Conservation (phyloP, 2,797 vertebrate species). For the Etheostoma perlongum region DNA sequence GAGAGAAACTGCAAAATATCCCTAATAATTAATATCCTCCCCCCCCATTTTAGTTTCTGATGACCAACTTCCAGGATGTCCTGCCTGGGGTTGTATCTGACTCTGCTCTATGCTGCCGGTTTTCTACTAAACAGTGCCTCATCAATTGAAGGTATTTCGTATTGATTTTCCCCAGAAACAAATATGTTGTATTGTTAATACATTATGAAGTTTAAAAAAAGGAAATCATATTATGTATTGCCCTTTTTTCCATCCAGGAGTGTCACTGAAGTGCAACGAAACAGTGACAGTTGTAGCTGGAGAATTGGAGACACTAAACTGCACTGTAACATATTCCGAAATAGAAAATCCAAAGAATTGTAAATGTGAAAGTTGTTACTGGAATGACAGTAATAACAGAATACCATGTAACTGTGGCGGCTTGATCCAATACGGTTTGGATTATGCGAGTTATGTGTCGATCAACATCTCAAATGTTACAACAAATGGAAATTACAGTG, state of each 20-base stretch:
- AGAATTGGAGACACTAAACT: background rate
- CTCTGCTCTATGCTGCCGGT: conserved; percentile 15
- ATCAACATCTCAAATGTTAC: background rate
- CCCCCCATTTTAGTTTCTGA: background rate
- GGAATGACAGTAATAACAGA: accelerated
- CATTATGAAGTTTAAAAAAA: background rate
- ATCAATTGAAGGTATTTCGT: background rate
- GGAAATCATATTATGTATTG: accelerated
- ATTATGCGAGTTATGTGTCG: accelerated
- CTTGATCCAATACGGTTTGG: accelerated
- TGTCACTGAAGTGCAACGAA: background rate
- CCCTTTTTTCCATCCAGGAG: accelerated
- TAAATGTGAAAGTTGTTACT: accelerated
- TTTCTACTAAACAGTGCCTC: background rate
- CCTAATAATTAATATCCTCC: too few species aligned
- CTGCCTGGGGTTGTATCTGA: background rate
- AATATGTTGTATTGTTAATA: background rate
- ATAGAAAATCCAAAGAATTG: accelerated
- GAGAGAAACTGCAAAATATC: too few species aligned
- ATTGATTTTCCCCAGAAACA: background rate
- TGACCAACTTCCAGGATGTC: conserved; percentile 26
- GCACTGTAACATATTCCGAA: accelerated
- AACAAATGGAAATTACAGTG: background rate
- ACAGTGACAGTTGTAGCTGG: accelerated
- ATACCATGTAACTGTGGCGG: accelerated